phyloP scores from a whole-genome alignment of 2,797 vertebrate species.

The Myioborus melanocephalus region DNA sequence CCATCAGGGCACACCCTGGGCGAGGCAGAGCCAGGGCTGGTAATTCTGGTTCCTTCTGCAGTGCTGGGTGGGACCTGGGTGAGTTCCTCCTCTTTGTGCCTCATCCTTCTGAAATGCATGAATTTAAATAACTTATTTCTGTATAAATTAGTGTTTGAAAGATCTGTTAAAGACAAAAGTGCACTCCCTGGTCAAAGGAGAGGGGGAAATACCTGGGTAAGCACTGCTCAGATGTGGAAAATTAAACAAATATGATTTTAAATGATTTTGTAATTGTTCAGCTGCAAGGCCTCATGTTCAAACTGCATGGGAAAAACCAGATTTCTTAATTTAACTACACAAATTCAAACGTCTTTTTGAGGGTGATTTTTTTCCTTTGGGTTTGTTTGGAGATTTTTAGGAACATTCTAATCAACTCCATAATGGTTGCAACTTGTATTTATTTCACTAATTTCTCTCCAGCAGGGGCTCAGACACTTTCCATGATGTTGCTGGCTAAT shows the following conservation, averaged over 20 bases:
- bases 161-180: background rate
- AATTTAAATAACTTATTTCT: background rate
- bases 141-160: background rate
- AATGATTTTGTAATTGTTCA: background rate
- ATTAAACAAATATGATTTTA: conserved; percentile 6
- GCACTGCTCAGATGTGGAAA: background rate
- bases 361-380: background rate
- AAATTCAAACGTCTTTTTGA: background rate
- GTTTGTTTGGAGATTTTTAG: background rate
- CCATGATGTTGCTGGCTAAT: background rate
- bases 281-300: background rate
- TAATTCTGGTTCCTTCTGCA: conserved; percentile 15
- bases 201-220: background rate
- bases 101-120: background rate
- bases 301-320: background rate
- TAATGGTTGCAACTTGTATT: background rate
- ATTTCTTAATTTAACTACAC: background rate
- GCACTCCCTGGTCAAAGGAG: background rate
- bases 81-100: background rate
- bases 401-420: background rate
- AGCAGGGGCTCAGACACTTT: background rate
- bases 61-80: background rate
- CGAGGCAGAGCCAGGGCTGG: background rate
- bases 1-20: background rate
- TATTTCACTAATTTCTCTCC: background rate